Conservation (phyloP, 1,140 invertebrate species). For the Tetramorium alpestre region DNA sequence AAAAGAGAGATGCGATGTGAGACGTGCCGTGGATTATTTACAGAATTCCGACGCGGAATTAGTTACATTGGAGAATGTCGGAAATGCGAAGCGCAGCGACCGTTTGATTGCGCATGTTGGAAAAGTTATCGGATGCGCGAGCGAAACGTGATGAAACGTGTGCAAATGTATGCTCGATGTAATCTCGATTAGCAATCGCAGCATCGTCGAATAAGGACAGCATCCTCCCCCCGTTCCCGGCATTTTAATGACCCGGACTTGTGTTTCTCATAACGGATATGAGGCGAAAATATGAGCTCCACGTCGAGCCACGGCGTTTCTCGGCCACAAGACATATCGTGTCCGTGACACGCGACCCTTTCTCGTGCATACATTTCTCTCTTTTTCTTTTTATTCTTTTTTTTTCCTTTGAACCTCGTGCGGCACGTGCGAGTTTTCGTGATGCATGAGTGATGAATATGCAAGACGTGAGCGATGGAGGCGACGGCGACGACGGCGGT, state of each 20-base stretch:
- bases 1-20: conserved; percentile 35
- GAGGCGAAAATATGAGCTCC: conserved; percentile 18
- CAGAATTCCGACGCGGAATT: conserved; percentile 47
- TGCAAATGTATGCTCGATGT: background rate
- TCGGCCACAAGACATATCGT: conserved; percentile 9
- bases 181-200: conserved; percentile 9
- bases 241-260: conserved; percentile 33
- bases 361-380: conserved; percentile 3
- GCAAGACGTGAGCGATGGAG: conserved; percentile 40
- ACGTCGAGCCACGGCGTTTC: conserved; percentile 8
- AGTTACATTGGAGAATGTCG: background rate
- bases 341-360: conserved; percentile 11
- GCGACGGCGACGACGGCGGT: background rate
- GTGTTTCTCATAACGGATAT: conserved; percentile 25
- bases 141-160: conserved; percentile 15
- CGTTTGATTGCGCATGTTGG: conserved; percentile 7
- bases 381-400: background rate
- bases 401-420: background rate
- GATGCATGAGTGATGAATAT: conserved; percentile 50
- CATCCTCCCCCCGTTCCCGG: background rate
- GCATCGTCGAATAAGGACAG: background rate
- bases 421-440: conserved; percentile 43
- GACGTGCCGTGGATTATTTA: conserved; percentile 66
- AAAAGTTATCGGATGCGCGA: conserved; percentile 11
- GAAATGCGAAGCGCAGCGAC: background rate